These are phyloP conservation scores for Stenodema calcarata DNA, from an alignment of 2,888 invertebrate species.

Conservation along the genomic window DNA sequence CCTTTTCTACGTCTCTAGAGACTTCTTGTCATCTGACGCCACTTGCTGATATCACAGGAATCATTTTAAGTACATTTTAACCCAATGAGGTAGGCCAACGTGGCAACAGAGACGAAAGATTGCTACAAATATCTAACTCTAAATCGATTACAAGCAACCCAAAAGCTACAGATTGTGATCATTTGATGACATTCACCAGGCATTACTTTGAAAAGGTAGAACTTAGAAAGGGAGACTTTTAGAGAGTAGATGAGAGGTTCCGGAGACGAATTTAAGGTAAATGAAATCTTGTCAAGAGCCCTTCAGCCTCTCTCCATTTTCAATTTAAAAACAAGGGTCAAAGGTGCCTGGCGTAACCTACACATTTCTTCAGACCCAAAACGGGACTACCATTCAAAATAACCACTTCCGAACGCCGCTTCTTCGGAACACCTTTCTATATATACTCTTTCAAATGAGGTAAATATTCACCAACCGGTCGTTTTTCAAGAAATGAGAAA, in stretches of 20 bases:
- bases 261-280: background rate
- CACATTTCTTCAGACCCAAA: background rate
- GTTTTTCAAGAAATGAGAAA: slow-evolving; percentile 24
- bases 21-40: too few species aligned
- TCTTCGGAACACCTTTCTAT: background rate
- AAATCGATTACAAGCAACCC: too few species aligned
- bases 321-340: background rate
- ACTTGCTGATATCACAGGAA: too few species aligned
- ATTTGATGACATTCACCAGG: background rate
- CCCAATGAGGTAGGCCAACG: too few species aligned
- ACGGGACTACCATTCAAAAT: background rate
- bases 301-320: background rate
- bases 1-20: too few species aligned
- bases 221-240: too few species aligned
- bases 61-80: too few species aligned
- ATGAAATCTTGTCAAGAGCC: background rate
- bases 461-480: slow-evolving; percentile 17
- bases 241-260: background rate
- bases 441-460: slow-evolving; percentile 15
- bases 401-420: background rate
- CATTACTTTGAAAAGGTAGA: background rate
- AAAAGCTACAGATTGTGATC: background rate
- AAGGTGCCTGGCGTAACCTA: background rate
- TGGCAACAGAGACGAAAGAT: too few species aligned
- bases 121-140: too few species aligned